phyloP scores from a whole-genome alignment of 2,888 invertebrate genomes.

The Drosophila villosipedis region DNA sequence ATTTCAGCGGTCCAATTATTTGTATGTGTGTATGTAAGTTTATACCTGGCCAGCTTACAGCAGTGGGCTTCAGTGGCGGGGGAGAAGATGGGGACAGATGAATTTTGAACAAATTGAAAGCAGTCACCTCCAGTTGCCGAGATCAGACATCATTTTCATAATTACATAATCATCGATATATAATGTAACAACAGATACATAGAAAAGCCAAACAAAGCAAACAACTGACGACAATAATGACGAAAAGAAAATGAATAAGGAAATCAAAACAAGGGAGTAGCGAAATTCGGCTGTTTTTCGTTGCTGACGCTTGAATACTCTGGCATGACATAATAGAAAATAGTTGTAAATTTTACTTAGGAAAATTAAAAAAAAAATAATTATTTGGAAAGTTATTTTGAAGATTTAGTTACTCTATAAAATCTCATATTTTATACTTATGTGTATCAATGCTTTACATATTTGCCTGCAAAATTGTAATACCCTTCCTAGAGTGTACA shows the following conservation, averaged over 20 bases:
- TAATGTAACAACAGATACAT: constrained; percentile 30
- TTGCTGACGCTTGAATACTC: neutral
- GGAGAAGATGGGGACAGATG: neutral
- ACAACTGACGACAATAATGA: constrained; percentile 43
- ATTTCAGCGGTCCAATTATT: constrained; percentile 74
- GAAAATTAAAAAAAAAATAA: neutral
- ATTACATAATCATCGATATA: constrained; percentile 72
- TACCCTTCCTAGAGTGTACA: constrained; percentile 30
- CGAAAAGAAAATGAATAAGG: constrained; percentile 4
- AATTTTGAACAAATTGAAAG: constrained; percentile 49
- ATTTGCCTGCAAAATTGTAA: neutral
- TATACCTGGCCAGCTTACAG: neutral
- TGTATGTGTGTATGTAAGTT: neutral
- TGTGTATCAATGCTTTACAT: neutral
- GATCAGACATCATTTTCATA: constrained; percentile 54
- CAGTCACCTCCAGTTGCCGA: constrained; percentile 21
- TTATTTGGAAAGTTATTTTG: neutral
- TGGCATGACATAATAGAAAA: neutral
- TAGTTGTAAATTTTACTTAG: neutral
- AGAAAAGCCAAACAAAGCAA: constrained; percentile 20
- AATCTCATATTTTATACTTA: neutral
- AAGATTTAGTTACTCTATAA: neutral
- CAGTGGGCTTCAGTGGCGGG: neutral
- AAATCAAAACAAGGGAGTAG: constrained; percentile 2
- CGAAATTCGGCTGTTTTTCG: neutral